A percentile compares a stretch with the other conserved stretches of the same genome.
Conservation (phyloP, 2,797 vertebrate genomes). For the Sebastes kiyomatsui region DNA sequence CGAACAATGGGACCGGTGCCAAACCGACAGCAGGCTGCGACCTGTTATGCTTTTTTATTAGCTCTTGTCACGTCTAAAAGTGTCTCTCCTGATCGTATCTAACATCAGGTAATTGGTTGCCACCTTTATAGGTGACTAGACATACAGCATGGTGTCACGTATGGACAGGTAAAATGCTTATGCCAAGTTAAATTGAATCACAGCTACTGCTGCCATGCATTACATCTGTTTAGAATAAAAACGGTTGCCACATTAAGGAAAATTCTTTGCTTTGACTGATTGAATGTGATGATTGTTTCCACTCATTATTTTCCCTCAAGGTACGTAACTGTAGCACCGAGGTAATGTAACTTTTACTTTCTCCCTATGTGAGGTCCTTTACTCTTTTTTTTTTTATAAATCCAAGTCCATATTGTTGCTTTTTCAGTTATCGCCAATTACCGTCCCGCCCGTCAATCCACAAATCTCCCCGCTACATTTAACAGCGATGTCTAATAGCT, state of each 20-base stretch:
- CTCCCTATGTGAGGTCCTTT: not conserved
- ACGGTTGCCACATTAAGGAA: slow-evolving; percentile 31
- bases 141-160: not conserved
- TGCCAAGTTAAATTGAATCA: not conserved
- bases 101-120: slow-evolving; percentile 12
- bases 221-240: slow-evolving; percentile 57
- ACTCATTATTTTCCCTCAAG: slow-evolving; percentile 44
- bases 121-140: slow-evolving; percentile 18
- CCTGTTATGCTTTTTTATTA: slow-evolving; percentile 5
- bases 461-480: slow-evolving; percentile 54
- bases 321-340: slow-evolving; percentile 27
- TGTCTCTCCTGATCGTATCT: slow-evolving; percentile 1
- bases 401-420: slow-evolving; percentile 17
- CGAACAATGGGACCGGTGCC: not conserved
- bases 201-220: slow-evolving; percentile 1
- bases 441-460: slow-evolving; percentile 39
- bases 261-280: slow-evolving; percentile 47
- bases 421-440: slow-evolving; percentile 55
- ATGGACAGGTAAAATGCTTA: slow-evolving; percentile 19
- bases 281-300: slow-evolving; percentile 62
- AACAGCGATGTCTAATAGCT: slow-evolving; percentile 61
- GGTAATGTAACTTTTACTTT: slow-evolving; percentile 40
- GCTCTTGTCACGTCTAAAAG: slow-evolving; percentile 16
- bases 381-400: not conserved
- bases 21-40: slow-evolving; percentile 12